These are phyloP conservation scores for Prunella himalayana DNA, from an alignment of 2,113 vertebrate genomes.

Conservation along the genomic window DNA sequence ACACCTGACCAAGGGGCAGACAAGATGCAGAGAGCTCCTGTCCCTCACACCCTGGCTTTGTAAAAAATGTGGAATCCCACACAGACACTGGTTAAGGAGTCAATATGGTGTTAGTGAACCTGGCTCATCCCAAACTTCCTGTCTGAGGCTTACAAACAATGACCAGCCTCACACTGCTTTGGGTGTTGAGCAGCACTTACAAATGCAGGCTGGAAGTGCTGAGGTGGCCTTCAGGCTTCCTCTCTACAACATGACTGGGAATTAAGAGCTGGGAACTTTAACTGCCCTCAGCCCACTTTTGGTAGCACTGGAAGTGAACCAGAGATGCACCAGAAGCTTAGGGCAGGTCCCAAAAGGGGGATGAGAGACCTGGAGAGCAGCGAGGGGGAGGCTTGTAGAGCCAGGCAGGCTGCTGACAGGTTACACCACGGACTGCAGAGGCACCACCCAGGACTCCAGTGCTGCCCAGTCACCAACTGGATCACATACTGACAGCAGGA, in stretches of 20 bases:
- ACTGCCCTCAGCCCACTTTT: background rate
- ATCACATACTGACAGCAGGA: background rate
- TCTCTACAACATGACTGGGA: background rate
- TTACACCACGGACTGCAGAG: background rate
- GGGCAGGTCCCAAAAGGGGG: background rate
- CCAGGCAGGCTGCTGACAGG: background rate
- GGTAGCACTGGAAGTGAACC: background rate
- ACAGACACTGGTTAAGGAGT: background rate
- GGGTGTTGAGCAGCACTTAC: background rate
- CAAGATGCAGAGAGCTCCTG: background rate
- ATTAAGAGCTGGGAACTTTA: background rate
- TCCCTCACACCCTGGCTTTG: background rate
- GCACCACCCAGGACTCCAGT: background rate
- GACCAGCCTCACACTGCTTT: background rate
- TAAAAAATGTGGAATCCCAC: background rate
- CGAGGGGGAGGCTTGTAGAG: background rate
- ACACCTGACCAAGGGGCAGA: background rate
- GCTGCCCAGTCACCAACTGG: background rate
- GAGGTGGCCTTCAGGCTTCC: background rate
- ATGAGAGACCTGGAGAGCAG: background rate
- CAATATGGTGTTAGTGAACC: background rate
- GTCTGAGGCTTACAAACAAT: background rate
- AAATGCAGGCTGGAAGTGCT: background rate
- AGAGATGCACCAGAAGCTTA: background rate
- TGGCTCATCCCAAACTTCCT: background rate